These are phyloP conservation scores for Brachionus angularis DNA, from an alignment of 1,140 invertebrate genomes.

Conservation along the genomic window DNA sequence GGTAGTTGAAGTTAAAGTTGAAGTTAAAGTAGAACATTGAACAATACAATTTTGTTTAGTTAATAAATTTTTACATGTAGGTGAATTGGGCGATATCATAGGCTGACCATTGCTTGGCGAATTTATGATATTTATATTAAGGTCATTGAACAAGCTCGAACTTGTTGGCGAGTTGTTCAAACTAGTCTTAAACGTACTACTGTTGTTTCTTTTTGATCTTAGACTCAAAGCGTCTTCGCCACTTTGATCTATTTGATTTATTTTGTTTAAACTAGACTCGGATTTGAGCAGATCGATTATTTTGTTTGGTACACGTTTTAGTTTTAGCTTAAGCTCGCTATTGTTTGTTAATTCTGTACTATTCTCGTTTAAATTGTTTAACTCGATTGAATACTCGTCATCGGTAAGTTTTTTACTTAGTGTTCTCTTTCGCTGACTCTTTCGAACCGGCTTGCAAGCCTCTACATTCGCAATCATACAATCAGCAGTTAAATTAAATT, in stretches of 20 bases:
- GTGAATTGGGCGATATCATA: not conserved
- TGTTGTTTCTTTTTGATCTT: conserved; percentile 6
- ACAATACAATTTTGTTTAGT: not conserved
- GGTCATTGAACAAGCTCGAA: not conserved
- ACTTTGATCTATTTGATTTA: not conserved
- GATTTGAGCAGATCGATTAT: not conserved
- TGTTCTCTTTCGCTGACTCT: not conserved
- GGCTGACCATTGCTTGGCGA: too few species aligned
- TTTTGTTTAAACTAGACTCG: not conserved
- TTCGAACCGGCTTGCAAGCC: conserved; percentile 1
- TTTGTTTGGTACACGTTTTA: conserved; percentile 10
- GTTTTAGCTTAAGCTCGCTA: conserved; percentile 28
- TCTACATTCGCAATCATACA: conserved; percentile 24
- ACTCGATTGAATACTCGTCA: not conserved
- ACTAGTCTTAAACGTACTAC: conserved; percentile 11
- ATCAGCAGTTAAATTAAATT: conserved; percentile 10
- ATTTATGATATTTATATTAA: too few species aligned
- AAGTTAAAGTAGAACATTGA: too few species aligned
- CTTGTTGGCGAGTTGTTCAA: not conserved
- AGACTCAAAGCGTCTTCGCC: not conserved
- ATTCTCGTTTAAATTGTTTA: not conserved
- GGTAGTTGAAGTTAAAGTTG: too few species aligned
- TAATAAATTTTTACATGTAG: not conserved
- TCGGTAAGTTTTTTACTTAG: conserved; percentile 19
- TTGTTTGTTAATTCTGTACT: conserved; percentile 1